phyloP scores from a whole-genome alignment of 2,888 invertebrate genomes.

The Oscheius onirici region DNA sequence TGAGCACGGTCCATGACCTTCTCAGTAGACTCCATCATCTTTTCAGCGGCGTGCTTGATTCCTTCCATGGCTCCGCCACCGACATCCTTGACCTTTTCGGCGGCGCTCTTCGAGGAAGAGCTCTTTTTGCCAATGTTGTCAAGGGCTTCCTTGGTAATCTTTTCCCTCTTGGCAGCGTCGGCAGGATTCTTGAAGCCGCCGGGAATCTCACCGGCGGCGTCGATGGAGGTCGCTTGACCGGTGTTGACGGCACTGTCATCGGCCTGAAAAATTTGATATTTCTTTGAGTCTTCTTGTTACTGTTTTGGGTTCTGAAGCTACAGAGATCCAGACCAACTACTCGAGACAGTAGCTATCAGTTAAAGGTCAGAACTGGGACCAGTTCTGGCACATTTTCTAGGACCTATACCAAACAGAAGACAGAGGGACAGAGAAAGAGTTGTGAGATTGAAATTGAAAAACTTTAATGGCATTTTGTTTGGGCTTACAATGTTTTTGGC shows the following conservation, averaged over 20 bases:
- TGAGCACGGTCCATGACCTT: neutral
- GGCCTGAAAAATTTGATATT: neutral
- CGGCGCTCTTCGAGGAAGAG: neutral
- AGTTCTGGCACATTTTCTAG: too few species aligned
- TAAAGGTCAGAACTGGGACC: too few species aligned
- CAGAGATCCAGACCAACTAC: too few species aligned
- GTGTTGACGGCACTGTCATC: neutral
- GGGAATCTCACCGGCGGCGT: constrained; percentile 7
- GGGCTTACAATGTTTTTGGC: too few species aligned
- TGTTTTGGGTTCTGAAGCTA: too few species aligned
- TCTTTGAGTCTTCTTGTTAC: too few species aligned
- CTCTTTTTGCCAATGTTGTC: neutral
- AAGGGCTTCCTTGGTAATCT: neutral
- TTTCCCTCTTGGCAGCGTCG: neutral
- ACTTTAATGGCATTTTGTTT: too few species aligned
- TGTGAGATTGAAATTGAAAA: too few species aligned
- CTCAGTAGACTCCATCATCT: neutral
- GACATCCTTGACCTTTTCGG: neutral
- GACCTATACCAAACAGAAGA: too few species aligned
- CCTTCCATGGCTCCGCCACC: neutral
- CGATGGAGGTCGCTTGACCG: neutral
- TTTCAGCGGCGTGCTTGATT: constrained; percentile 1
- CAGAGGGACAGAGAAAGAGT: too few species aligned
- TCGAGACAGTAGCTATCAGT: too few species aligned
- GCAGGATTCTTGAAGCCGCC: neutral